Evolutionary conservation across 2,113 vertebrate genomes (phyloP).

Genomic region (Callospermophilus lateralis): DNA sequence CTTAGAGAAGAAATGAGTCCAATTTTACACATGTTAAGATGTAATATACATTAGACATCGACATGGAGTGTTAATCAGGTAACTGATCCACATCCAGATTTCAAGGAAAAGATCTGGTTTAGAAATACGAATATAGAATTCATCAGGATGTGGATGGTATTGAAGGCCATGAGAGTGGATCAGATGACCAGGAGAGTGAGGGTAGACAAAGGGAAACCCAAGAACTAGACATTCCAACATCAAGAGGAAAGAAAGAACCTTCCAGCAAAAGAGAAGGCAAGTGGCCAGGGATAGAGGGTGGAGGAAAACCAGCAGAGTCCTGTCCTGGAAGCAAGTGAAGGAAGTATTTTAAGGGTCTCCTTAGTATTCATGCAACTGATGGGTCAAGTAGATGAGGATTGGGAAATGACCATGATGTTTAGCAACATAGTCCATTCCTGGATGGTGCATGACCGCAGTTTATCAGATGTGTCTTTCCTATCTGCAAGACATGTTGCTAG

Average conservation of each 20-base stretch:
- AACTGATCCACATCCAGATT: not conserved
- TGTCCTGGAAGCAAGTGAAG: not conserved
- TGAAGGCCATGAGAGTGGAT: not conserved
- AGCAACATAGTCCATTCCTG: not conserved
- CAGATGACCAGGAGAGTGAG: not conserved
- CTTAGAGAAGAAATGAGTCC: not conserved
- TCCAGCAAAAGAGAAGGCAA: not conserved
- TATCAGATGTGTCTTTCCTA: not conserved
- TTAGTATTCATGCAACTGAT: too few species aligned
- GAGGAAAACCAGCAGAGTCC: not conserved
- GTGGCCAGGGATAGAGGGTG: not conserved
- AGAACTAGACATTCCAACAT: not conserved
- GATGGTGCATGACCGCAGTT: not conserved
- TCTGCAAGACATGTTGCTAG: not conserved
- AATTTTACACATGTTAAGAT: not conserved
- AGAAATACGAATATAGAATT: not conserved
- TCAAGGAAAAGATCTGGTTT: not conserved
- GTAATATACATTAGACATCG: not conserved
- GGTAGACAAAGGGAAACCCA: not conserved
- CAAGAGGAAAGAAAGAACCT: not conserved
- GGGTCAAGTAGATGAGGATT: not conserved
- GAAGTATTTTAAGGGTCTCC: not conserved
- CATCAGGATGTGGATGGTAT: too few species aligned
- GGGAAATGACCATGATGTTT: not conserved
- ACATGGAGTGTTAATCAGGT: not conserved